Percentiles rank a stretch among this genome's conserved stretches.
Evolutionary conservation across 2,888 invertebrate genomes (phyloP).

Genomic region (Tipula lateralis): DNA sequence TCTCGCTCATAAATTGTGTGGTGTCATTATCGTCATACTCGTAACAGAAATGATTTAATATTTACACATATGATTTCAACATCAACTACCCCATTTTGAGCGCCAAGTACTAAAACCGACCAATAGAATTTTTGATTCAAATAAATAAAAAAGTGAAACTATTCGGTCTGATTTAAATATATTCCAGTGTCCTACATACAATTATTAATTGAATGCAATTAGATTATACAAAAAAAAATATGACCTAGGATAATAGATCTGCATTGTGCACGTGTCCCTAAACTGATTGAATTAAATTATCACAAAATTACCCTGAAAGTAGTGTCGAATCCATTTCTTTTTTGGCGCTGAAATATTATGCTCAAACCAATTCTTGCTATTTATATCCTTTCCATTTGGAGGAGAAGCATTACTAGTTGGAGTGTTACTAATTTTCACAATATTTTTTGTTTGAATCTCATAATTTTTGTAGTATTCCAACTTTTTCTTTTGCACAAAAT

Average conservation of each 20-base stretch:
- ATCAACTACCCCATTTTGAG: not conserved
- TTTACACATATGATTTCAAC: not conserved
- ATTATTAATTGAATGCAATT: not conserved
- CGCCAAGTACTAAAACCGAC: not conserved
- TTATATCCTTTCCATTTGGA: not conserved
- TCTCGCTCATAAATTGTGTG: not conserved
- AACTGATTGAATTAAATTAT: not conserved
- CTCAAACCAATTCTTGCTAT: not conserved
- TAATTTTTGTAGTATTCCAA: not conserved
- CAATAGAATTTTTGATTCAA: not conserved
- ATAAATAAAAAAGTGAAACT: not conserved
- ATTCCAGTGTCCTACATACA: not conserved
- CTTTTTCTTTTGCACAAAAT: conserved; percentile 20
- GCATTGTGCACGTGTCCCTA: not conserved
- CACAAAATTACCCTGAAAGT: conserved; percentile 39
- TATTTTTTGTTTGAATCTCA: not conserved
- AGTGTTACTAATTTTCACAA: not conserved
- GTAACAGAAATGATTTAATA: not conserved
- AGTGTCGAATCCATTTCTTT: conserved; percentile 58
- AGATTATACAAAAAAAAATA: not conserved
- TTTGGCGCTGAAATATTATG: conserved; percentile 54
- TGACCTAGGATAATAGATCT: not conserved
- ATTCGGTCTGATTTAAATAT: not conserved
- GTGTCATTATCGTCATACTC: not conserved
- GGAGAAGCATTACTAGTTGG: not conserved